Base-by-base conservation (phyloP, 2,113 vertebrate species). In the Nothoprocta pentlandii region DNA sequence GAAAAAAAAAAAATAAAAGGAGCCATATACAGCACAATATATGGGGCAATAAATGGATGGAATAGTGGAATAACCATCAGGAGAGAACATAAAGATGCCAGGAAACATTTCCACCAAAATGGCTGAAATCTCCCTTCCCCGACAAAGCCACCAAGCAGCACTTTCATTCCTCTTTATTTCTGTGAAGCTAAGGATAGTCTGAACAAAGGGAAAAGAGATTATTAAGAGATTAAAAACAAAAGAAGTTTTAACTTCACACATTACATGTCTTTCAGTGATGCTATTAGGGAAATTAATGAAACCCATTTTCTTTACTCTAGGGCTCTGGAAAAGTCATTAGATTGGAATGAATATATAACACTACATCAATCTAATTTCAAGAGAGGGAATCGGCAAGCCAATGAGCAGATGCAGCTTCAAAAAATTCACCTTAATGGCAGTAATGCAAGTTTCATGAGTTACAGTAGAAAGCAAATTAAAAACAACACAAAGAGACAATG, bases 221-320 rank as follows among this genome's bases (percentile, higher is more conserved):
- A 96, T 97, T 97, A 96, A 94, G 92, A 97, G 95, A 96, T 97
- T 95, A 96, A 96, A 97, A 97, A 91, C 56, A 95, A 95, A 97
- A 95, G 80, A 87, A 95, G 92, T 96, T 97, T 95, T 92, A 97
- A 81, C 92, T 90, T 91, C 6, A 0, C 87, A 91, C 83, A 95
- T 97, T 94, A 80, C 53, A 74, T 80, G 92, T 95, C 93, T 97
- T 98, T 96, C 95, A 93, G 93, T 94, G 95, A 89, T 97, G 86
- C 95, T 97, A 97, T 96, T 97, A 97, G 92, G 78, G 85, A 97
- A 97, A 97, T 97, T 97, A 97, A 96, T 97, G 92, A 96, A 97
- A 96, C 86, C 47, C 76, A 94, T 95, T 97, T 97, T 96, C 91
- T 96, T 96, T 97, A 97, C 91, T 97, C 92, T 95, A 30, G 91